These are phyloP conservation scores for Dendropsophus ebraccatus DNA, from an alignment of 2,113 vertebrate genomes.

Conservation along the genomic window DNA sequence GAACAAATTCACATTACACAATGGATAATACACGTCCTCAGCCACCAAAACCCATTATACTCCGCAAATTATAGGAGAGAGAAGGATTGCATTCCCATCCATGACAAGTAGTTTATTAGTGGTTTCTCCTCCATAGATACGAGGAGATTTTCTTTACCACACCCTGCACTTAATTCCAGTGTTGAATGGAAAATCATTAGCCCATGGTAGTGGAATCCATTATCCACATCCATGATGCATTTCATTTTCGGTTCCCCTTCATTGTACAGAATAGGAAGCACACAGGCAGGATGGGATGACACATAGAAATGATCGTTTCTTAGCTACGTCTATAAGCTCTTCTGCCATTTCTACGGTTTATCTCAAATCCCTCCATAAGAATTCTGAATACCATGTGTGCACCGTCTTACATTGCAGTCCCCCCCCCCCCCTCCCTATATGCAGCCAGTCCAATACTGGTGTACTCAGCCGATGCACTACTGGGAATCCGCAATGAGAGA, in stretches of 20 bases:
- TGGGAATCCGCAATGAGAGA: neutral
- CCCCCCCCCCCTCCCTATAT: neutral
- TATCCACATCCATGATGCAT: neutral
- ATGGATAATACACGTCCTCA: neutral
- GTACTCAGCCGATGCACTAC: neutral
- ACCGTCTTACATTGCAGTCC: neutral
- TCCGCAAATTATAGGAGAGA: neutral
- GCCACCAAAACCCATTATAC: neutral
- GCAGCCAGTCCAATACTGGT: neutral
- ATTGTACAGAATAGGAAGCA: neutral
- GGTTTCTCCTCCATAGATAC: neutral
- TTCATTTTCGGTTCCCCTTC: neutral
- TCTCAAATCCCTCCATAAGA: neutral
- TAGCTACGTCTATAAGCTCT: neutral
- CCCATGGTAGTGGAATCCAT: slow-evolving; percentile 2
- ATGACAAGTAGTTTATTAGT: neutral
- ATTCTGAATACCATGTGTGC: neutral
- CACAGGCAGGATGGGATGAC: neutral
- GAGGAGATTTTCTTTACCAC: slow-evolving; percentile 8
- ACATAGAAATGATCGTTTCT: neutral
- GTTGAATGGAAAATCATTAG: slow-evolving; percentile 14
- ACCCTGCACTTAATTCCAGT: neutral
- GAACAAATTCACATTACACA: neutral
- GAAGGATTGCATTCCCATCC: neutral
- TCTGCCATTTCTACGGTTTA: neutral